Evolutionary conservation across 2,113 vertebrate species (phyloP).

Genomic region (Motacilla tschutschensis): DNA sequence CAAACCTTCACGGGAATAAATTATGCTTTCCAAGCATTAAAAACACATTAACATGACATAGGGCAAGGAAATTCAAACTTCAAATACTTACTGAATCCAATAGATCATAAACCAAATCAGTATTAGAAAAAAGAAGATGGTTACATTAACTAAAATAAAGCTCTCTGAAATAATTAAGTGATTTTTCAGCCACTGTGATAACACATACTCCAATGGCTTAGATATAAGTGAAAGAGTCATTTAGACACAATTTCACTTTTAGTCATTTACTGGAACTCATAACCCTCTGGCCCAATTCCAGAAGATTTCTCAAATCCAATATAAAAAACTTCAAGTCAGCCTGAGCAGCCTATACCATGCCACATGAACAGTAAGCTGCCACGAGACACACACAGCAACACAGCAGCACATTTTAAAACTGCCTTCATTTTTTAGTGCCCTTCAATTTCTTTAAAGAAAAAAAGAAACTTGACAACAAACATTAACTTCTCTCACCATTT

Average conservation of each 20-base stretch:
- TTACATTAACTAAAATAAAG: constrained; percentile 43
- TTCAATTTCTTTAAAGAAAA: background rate
- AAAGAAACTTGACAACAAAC: background rate
- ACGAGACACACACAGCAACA: background rate
- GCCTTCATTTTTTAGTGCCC: background rate
- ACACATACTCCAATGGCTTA: constrained; percentile 12
- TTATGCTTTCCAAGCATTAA: background rate
- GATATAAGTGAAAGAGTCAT: constrained; percentile 37
- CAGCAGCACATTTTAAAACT: background rate
- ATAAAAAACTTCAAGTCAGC: background rate
- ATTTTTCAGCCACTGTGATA: constrained; percentile 36
- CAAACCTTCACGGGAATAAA: constrained; percentile 27
- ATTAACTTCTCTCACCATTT: constrained; percentile 31
- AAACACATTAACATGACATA: constrained; percentile 33
- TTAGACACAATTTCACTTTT: constrained; percentile 50
- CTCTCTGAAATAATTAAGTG: constrained; percentile 31
- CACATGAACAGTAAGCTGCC: background rate
- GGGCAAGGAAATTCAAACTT: constrained; percentile 48
- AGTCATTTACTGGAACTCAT: constrained; percentile 55
- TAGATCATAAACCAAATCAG: constrained; percentile 46
- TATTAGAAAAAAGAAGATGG: background rate
- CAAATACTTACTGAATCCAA: constrained; percentile 43
- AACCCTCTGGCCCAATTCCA: constrained; percentile 39
- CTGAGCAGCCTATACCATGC: background rate
- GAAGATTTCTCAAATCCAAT: constrained; percentile 41